Percentiles rank a stretch among this genome's conserved stretches.
Conservation (phyloP, 2,797 vertebrate genomes). For the Remorina albescens region DNA sequence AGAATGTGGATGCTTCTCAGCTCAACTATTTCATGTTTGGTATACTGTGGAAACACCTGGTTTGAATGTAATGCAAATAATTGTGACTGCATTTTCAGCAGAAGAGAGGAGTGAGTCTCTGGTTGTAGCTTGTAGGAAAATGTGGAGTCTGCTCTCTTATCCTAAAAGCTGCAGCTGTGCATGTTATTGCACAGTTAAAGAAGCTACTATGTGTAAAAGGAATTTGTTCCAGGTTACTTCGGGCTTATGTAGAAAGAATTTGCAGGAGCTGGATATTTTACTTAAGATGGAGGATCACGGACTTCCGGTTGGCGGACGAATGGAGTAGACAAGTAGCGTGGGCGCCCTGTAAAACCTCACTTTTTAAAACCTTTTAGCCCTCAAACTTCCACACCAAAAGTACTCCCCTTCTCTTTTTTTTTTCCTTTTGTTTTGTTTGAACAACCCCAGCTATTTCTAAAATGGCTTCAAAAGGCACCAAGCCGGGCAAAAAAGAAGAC, state of each 20-base stretch:
- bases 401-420: no score
- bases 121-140: conserved; percentile 19
- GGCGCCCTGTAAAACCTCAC: no score
- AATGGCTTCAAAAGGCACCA: no score
- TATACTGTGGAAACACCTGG: neutral
- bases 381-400: no score
- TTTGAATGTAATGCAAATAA: conserved; percentile 17
- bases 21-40: conserved; percentile 43
- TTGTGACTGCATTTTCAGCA: neutral
- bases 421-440: no score
- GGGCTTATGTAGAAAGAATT: conserved; percentile 16
- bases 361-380: no score
- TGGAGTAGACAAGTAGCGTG: no score
- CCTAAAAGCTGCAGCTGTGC: conserved; percentile 6
- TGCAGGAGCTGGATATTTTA: conserved; percentile 34
- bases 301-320: no score
- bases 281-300: no score
- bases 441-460: no score
- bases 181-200: conserved; percentile 40
- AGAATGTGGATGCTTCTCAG: conserved; percentile 33
- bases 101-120: conserved; percentile 11
- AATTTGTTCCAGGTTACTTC: conserved; percentile 23
- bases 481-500: no score
- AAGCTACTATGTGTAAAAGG: conserved; percentile 18
- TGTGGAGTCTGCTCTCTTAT: conserved; percentile 9